A percentile compares a stretch with the other conserved stretches of the same genome.
phyloP scores from a whole-genome alignment of 1,140 invertebrate species.

The Drosophila sproati region DNA sequence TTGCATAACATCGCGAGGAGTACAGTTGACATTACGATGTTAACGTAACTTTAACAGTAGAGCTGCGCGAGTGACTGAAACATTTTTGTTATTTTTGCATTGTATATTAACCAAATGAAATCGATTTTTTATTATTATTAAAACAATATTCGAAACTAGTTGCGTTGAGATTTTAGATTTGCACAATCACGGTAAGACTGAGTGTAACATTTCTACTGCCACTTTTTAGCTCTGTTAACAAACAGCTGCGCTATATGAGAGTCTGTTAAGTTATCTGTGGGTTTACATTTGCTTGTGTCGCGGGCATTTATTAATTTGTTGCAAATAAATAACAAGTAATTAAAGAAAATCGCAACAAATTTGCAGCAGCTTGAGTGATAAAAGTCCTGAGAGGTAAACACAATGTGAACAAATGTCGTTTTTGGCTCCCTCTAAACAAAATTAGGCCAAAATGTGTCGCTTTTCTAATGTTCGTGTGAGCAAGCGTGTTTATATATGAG shows the following conservation, averaged over 20 bases:
- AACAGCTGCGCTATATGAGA: constrained; percentile 12
- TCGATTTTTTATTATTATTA: no score
- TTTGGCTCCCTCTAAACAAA: constrained; percentile 17
- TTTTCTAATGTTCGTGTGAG: constrained; percentile 41
- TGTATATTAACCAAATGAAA: no score
- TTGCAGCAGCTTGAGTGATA: background rate
- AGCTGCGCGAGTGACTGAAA: background rate
- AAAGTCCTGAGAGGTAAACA: constrained; percentile 25
- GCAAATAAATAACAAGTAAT: constrained; percentile 2
- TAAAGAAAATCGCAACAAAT: background rate
- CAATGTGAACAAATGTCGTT: constrained; percentile 36
- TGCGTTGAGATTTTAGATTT: background rate
- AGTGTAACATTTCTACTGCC: background rate
- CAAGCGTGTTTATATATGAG: background rate
- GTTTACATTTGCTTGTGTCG: constrained; percentile 15
- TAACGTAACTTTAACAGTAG: background rate
- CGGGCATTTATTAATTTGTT: constrained; percentile 31
- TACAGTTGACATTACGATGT: background rate
- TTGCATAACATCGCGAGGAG: background rate
- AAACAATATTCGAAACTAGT: no score
- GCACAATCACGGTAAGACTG: background rate
- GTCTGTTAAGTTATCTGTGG: constrained; percentile 9
- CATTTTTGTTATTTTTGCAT: no score
- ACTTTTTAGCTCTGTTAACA: constrained; percentile 6
- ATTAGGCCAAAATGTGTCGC: constrained; percentile 53